Conservation (phyloP, 92 coral and sea anemone species). For the Umimayanthus chanpuru region DNA sequence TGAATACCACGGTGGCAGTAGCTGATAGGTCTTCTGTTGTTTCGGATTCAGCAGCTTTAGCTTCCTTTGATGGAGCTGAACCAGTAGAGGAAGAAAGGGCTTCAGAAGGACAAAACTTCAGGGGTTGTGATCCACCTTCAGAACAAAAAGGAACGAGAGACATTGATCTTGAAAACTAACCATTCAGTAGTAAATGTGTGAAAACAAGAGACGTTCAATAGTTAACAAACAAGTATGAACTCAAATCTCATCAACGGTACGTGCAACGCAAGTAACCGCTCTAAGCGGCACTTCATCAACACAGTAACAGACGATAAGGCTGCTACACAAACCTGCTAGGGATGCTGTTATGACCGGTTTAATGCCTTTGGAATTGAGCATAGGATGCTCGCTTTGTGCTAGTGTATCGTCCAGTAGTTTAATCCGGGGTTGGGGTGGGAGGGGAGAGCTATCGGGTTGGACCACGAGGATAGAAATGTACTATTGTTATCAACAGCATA, state of each 20-base stretch:
- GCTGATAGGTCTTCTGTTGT: neutral
- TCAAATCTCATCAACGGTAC: neutral
- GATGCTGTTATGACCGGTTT: too few species aligned
- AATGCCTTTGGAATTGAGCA: too few species aligned
- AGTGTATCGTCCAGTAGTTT: too few species aligned
- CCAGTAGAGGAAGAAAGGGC: neutral
- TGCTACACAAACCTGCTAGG: too few species aligned
- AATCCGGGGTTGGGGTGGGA: too few species aligned
- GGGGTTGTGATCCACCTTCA: neutral
- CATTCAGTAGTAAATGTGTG: neutral
- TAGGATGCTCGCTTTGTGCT: too few species aligned
- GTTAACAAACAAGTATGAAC: neutral
- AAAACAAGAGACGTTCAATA: neutral
- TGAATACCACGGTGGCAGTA: neutral
- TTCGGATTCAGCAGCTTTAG: neutral
- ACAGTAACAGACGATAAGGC: too few species aligned
- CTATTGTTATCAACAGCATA: too few species aligned
- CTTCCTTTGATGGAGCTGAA: neutral
- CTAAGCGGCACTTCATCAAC: neutral
- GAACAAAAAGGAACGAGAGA: neutral
- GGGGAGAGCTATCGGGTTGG: too few species aligned
- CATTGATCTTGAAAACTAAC: conserved; percentile 1
- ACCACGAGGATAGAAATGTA: too few species aligned
- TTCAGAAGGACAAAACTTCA: neutral
- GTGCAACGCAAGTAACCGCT: neutral